Evolutionary conservation across 2,113 vertebrate species (phyloP).

Genomic region (Diphyllodes magnificus): DNA sequence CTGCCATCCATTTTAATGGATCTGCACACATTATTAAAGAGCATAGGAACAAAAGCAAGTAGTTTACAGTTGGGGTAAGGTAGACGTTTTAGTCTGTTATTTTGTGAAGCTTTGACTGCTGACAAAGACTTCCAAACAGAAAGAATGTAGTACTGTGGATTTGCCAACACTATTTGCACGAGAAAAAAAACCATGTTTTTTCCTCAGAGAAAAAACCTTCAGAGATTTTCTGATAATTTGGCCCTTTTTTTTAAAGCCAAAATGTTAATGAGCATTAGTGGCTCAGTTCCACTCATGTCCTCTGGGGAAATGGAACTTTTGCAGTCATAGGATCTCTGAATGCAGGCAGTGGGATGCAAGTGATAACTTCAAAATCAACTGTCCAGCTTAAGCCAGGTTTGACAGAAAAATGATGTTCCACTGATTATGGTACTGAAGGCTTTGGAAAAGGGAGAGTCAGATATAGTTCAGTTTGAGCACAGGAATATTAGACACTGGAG

Average conservation of each 20-base stretch:
- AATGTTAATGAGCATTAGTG: background rate
- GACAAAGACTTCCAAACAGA: background rate
- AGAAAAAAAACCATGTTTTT: background rate
- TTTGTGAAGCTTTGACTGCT: background rate
- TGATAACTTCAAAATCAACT: background rate
- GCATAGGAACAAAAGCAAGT: background rate
- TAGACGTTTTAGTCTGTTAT: background rate
- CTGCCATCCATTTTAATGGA: background rate
- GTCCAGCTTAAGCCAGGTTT: background rate
- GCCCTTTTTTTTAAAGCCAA: background rate
- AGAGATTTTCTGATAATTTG: background rate
- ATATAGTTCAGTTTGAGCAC: background rate
- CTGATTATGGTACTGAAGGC: background rate
- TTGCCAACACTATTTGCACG: background rate
- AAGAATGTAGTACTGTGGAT: background rate
- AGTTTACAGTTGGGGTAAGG: background rate
- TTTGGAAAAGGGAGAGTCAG: background rate
- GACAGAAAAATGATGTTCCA: background rate
- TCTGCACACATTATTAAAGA: background rate
- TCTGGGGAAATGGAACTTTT: background rate
- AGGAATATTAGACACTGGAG: background rate
- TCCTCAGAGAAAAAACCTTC: background rate
- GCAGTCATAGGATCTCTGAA: background rate
- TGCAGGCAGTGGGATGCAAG: background rate
- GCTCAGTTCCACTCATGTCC: background rate